These are phyloP conservation scores for Subacronicta megacephala DNA, from an alignment of 2,888 invertebrate genomes.

Conservation along the genomic window DNA sequence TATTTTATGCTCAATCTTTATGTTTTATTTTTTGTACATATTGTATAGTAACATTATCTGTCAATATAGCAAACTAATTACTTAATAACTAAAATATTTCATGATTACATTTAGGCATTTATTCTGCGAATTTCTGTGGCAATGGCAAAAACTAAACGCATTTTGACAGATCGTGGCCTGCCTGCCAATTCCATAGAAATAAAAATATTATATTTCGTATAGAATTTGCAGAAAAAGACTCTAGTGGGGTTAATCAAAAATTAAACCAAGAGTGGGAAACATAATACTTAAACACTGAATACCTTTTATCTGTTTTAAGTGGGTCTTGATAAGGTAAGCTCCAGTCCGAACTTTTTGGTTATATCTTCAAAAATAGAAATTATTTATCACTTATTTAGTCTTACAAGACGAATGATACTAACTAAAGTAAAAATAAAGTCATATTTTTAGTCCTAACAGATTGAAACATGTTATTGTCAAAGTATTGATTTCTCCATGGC, in stretches of 20 bases:
- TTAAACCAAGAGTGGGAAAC: neutral
- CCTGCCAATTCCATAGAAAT: neutral
- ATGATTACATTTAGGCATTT: no score
- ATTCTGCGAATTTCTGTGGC: neutral
- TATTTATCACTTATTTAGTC: constrained; percentile 42
- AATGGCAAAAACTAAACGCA: constrained; percentile 36
- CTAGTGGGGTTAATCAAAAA: no score
- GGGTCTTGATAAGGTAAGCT: constrained; percentile 40
- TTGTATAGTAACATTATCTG: no score
- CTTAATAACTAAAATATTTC: no score
- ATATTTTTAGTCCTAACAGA: constrained; percentile 26
- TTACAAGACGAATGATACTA: constrained; percentile 40
- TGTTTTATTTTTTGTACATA: no score
- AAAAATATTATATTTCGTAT: no score
- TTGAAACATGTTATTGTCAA: constrained; percentile 55
- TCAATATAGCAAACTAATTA: no score
- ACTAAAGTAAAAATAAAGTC: constrained; percentile 42
- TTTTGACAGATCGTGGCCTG: constrained; percentile 21
- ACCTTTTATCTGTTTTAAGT: constrained; percentile 24
- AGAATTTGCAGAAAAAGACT: neutral
- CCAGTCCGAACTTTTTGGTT: constrained; percentile 32
- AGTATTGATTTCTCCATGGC: constrained; percentile 71
- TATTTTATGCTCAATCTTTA: no score
- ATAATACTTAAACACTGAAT: constrained; percentile 2
- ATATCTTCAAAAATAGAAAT: constrained; percentile 25